phyloP scores from a whole-genome alignment of 2,888 invertebrate species.

The Rhyacophila evoluta region DNA sequence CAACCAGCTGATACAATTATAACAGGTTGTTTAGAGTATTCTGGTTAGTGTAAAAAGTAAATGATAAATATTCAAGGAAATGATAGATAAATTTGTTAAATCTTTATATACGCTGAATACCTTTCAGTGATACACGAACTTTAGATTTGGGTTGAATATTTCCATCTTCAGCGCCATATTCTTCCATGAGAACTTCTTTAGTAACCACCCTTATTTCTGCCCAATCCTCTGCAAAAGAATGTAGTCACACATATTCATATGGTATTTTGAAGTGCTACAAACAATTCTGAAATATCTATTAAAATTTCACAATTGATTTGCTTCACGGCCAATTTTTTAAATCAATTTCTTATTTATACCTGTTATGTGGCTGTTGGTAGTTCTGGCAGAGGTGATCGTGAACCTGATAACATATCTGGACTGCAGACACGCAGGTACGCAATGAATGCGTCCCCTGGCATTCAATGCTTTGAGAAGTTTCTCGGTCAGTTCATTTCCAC shows the following conservation, averaged over 20 bases:
- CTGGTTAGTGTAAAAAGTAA: no score
- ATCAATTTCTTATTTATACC: no score
- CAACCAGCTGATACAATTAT: no score
- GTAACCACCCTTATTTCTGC: constrained; percentile 82
- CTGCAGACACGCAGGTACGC: constrained; percentile 94
- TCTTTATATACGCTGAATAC: no score
- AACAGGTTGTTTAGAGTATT: no score
- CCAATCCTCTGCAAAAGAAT: constrained; percentile 79
- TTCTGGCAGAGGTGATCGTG: constrained; percentile 92
- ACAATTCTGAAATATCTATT: no score
- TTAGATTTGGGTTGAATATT: constrained; percentile 69
- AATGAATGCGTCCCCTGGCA: constrained; percentile 88
- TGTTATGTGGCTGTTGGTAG: constrained; percentile 80
- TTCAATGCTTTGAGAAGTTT: constrained; percentile 88
- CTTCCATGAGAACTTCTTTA: constrained; percentile 74
- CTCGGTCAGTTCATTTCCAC: constrained; percentile 91
- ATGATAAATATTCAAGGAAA: no score
- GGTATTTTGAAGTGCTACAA: neutral
- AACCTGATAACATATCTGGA: constrained; percentile 92
- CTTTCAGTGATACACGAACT: constrained; percentile 81
- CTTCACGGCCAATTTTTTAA: no score
- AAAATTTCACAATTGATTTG: no score
- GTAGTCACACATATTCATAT: neutral
- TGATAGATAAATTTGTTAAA: no score
- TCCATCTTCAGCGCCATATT: constrained; percentile 71